Conservation (phyloP, 1,140 invertebrate species). For the Nylanderia fulva region DNA sequence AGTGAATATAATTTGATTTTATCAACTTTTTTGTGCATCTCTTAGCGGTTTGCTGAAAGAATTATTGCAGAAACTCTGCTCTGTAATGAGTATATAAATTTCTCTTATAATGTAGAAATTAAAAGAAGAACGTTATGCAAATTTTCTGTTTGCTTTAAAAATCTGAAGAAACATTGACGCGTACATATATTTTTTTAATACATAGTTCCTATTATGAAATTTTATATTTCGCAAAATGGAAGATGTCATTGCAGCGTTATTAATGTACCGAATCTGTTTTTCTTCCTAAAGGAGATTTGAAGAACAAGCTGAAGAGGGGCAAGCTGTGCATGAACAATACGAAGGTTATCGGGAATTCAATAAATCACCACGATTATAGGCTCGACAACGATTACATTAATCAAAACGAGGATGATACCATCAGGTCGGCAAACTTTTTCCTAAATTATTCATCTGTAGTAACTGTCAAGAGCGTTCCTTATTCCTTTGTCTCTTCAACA, state of each 20-base stretch:
- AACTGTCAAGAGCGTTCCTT: not conserved
- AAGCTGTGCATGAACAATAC: conserved; percentile 91
- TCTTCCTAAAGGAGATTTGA: conserved; percentile 88
- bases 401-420: conserved; percentile 88
- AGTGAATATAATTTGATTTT: not conserved
- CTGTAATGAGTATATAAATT: not conserved
- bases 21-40: not conserved
- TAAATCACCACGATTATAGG: conserved; percentile 91
- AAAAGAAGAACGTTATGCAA: not conserved
- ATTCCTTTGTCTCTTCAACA: conserved; percentile 79
- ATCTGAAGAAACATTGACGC: not conserved
- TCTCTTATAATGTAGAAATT: conserved; percentile 4
- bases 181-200: no score
- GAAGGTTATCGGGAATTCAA: conserved; percentile 89
- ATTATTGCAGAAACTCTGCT: not conserved
- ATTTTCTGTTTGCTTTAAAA: not conserved
- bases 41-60: not conserved
- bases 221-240: not conserved
- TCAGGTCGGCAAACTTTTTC: conserved; percentile 79
- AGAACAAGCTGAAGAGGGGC: conserved; percentile 91
- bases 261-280: conserved; percentile 48
- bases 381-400: conserved; percentile 90
- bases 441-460: not conserved
- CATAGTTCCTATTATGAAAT: not conserved
- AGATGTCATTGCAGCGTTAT: not conserved